Percentiles rank a stretch among this genome's conserved stretches.
These are phyloP conservation scores for Drosophila peninsularis DNA, from an alignment of 2,888 invertebrate genomes.

Conservation along the genomic window DNA sequence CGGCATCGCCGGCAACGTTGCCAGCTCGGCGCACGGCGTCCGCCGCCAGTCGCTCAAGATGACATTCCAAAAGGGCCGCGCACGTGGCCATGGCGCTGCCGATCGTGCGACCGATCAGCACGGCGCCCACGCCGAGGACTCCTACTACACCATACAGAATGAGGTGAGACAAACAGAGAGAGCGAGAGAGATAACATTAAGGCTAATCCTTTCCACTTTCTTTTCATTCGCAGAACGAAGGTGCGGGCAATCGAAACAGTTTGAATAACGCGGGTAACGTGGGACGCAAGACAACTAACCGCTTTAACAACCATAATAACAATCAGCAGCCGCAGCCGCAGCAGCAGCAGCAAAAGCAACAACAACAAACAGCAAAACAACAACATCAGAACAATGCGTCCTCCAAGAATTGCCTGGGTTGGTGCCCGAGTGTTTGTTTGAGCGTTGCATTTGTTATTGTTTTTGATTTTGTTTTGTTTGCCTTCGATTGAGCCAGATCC, in stretches of 20 bases:
- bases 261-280: conserved; percentile 53
- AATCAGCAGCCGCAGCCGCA: conserved; percentile 39
- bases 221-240: conserved; percentile 85
- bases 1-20: conserved; percentile 34
- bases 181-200: too few relatives aligned
- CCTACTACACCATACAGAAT: conserved; percentile 90
- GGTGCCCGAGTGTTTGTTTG: conserved; percentile 32
- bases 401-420: conserved; percentile 84
- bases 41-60: conserved; percentile 90
- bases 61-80: conserved; percentile 90
- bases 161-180: conserved; percentile 85
- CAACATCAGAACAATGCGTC: conserved; percentile 28
- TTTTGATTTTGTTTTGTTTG: conserved; percentile 20
- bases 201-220: conserved; percentile 61
- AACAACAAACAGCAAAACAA: conserved; percentile 22
- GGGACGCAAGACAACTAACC: conserved; percentile 90
- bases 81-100: conserved; percentile 85
- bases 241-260: conserved; percentile 73
- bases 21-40: conserved; percentile 61
- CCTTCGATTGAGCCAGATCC: neutral
- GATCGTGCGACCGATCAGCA: conserved; percentile 82
- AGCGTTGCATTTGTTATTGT: conserved; percentile 21
- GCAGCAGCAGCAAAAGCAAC: conserved; percentile 23
- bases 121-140: conserved; percentile 81
- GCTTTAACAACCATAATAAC: conserved; percentile 86